phyloP scores from a whole-genome alignment of 2,797 vertebrate species.

The Pangasius macronema region DNA sequence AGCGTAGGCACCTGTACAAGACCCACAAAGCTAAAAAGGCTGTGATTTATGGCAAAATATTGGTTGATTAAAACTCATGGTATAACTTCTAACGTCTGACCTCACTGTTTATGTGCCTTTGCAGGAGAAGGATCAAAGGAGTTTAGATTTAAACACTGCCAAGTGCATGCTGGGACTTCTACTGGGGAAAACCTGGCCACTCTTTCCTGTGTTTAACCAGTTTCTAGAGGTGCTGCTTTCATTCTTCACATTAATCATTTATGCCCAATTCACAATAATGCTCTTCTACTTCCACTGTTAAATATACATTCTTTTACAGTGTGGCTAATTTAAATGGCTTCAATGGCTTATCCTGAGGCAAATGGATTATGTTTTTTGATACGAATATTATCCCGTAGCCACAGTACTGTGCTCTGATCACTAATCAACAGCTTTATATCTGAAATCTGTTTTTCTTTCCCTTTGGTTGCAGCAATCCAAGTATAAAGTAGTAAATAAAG shows the following conservation, averaged over 20 bases:
- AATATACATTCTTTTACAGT: background rate
- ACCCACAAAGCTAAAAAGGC: background rate
- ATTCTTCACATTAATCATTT: background rate
- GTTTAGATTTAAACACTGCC: slow-evolving; percentile 98
- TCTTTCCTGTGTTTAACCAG: slow-evolving; percentile 98
- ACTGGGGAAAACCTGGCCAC: slow-evolving; percentile 96
- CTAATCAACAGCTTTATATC: background rate
- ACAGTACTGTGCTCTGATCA: background rate
- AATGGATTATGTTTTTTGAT: background rate
- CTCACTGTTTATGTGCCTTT: slow-evolving; percentile 29
- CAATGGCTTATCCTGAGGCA: no score
- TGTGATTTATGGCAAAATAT: background rate
- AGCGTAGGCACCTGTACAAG: background rate
- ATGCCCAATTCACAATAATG: background rate
- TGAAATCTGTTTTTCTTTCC: slow-evolving; percentile 54
- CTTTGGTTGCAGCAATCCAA: slow-evolving; percentile 90
- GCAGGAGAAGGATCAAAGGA: slow-evolving; percentile 99
- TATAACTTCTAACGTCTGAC: background rate
- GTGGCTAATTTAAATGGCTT: background rate
- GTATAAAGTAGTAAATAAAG: slow-evolving; percentile 99
- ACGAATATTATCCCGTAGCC: background rate
- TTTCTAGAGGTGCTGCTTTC: slow-evolving; percentile 91
- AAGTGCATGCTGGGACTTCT: slow-evolving; percentile 99
- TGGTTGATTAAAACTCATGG: background rate
- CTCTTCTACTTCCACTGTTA: background rate